Conservation (phyloP, 2,113 vertebrate species). For the Scophthalmus maximus region DNA sequence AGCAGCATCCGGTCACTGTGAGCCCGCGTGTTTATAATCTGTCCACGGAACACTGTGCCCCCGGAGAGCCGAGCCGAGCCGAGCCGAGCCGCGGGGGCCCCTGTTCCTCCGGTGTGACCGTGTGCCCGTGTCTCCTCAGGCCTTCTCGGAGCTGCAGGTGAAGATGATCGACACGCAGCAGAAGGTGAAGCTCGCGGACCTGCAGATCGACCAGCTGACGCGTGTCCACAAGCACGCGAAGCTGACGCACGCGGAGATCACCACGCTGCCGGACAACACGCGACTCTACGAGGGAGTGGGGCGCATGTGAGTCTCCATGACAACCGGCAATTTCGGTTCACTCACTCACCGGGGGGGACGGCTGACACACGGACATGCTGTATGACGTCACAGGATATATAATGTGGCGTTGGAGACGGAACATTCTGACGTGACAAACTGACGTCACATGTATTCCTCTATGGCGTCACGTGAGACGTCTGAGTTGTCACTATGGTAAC, state of each 20-base stretch:
- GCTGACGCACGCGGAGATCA: slow-evolving; percentile 90
- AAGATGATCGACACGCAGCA: slow-evolving; percentile 98
- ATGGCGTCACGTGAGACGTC: too few relatives aligned
- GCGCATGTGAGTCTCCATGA: slow-evolving; percentile 89
- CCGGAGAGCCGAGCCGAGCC: too few relatives aligned
- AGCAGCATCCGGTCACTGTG: too few relatives aligned
- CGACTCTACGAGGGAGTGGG: slow-evolving; percentile 96
- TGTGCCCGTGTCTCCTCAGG: slow-evolving; percentile 82
- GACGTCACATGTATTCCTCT: not conserved
- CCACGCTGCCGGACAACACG: slow-evolving; percentile 87
- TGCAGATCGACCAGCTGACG: slow-evolving; percentile 95
- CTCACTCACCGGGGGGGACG: too few relatives aligned
- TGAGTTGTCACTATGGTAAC: not conserved
- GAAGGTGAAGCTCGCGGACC: slow-evolving; percentile 94
- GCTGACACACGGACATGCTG: too few relatives aligned
- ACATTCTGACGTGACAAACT: not conserved
- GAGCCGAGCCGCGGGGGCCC: too few relatives aligned
- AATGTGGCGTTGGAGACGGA: too few relatives aligned
- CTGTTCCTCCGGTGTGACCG: too few relatives aligned
- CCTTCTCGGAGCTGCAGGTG: slow-evolving; percentile 94
- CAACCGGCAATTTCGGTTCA: not conserved
- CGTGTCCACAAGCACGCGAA: slow-evolving; percentile 93
- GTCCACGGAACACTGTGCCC: too few relatives aligned
- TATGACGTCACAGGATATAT: not conserved
- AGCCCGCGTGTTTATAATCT: too few relatives aligned